Evolutionary conservation across 2,888 invertebrate species (phyloP).

Genomic region (Dynastes maya): DNA sequence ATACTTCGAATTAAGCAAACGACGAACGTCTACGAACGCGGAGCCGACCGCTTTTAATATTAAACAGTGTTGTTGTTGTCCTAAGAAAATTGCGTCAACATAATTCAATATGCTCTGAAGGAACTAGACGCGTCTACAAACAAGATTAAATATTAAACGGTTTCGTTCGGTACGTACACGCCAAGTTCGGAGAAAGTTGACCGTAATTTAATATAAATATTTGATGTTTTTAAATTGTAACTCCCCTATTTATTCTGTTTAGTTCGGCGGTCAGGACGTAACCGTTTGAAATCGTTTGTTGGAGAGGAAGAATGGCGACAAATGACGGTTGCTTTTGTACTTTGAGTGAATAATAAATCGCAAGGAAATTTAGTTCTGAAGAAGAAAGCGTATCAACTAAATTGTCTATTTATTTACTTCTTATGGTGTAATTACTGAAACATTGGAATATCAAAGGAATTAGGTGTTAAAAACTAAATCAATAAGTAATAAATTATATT

Average conservation of each 20-base stretch:
- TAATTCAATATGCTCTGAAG: conserved; percentile 41
- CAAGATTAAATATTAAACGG: conserved; percentile 42
- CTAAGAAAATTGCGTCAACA: conserved; percentile 44
- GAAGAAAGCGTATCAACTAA: too few species aligned
- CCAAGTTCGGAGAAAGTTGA: conserved; percentile 26
- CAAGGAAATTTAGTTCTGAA: too few species aligned
- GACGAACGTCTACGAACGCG: background rate
- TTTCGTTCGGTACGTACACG: conserved; percentile 6
- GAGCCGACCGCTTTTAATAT: conserved; percentile 24
- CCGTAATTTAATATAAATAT: conserved; percentile 42
- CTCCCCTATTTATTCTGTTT: background rate
- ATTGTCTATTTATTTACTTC: too few species aligned
- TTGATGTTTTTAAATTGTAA: conserved; percentile 42
- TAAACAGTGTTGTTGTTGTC: conserved; percentile 36
- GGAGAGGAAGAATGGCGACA: background rate
- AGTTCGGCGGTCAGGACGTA: background rate
- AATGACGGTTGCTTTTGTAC: background rate
- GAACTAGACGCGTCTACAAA: conserved; percentile 38
- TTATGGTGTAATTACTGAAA: too few species aligned
- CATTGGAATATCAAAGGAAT: too few species aligned
- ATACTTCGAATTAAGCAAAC: conserved; percentile 16
- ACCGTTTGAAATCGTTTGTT: background rate
- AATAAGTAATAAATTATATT: too few species aligned
- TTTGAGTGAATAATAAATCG: background rate
- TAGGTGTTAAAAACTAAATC: too few species aligned